Base-by-base conservation (phyloP, 2,888 invertebrate genomes). In the Amiota minor region DNA sequence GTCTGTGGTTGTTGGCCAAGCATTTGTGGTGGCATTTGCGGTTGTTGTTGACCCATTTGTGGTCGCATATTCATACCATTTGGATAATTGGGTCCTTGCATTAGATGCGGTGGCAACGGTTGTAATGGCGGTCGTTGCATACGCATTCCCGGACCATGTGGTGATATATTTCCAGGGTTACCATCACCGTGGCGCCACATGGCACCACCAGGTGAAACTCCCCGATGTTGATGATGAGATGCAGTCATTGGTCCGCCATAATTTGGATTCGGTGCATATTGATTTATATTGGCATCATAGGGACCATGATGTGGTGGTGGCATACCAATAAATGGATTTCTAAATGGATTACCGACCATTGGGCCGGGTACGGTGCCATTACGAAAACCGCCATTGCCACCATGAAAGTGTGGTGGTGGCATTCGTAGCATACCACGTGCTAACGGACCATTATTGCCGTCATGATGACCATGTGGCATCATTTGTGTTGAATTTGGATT, bases 101-200 rank as follows among this genome's bases (percentile, higher is more conserved):
- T 83, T 75, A 85, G 61, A 64, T 84, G 83, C 20, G 75, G 82
- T 2, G 90, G 59, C 72, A 85, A 11, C 0, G 76, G 65, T 67
- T 85, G 83, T n/a, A 83, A 64, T n/a, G 91, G 91, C 1, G 92
- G 92, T 20, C 91, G 91, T 77, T 93, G 93, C 64, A 92, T 91
- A 55, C 88, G 87, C 67, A 86, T 78, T 78, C 91, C 67, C 10
- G 64, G 18, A 47, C 18, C 18, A 50, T 50, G 67, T 20, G 49
- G 67, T 47, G 67, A 20, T 50, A 67, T 67, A 67, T 67, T 67
- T 1, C 50, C 50, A 14, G 67, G 50, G 23, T 23, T 67, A 9
- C 67, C 53, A 9, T 67, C 72, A n/a, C 16, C 50, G 11, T 75
- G 76, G n/a, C 72, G 75, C 20, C 81, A 79, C 71, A 77, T 76